Base-by-base conservation (phyloP, 2,797 vertebrate species). In the Psittacula derbiana region DNA sequence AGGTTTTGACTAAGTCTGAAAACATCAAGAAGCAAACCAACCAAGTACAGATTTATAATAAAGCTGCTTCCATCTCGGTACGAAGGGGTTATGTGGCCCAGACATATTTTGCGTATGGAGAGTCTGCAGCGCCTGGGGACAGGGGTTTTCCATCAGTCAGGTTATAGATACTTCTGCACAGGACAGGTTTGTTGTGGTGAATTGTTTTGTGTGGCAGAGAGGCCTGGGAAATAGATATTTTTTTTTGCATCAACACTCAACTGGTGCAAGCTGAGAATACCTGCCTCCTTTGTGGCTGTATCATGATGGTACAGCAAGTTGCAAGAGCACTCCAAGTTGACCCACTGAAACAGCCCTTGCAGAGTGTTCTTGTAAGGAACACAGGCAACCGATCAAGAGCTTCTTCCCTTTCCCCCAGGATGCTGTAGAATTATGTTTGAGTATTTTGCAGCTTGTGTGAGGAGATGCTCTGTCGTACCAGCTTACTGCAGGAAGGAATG, bases 381-480 rank as follows among this genome's bases (percentile, higher is more conserved):
- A 58, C 0, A 0, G 14, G 12, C 8, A 72, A 12, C 24, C 27
- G 40, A 58, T 11, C 11, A 60, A 83, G 4, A 36, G 21, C 31
- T 16, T 10, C 31, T 62, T 76, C 18, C 11, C 2, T 67, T n/a
- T 65, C 27, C 30, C 14, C 41, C 53, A 28, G 6, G 6, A 30
- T 7, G 5, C 15, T 5, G 3, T 3, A 25, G 50, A 72, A 50
- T 8, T 50, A 31, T 6, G 10, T 13, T 11, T 18, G 8, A 58
- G 31, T 6, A 21, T 40, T 53, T 72, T 2, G 4, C 1, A 46
- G 21, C 6, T 47, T 19, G 9, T 6, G 7, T 20, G 31, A 64
- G 57, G 53, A 27, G 5, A 70, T 8, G 7, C 38, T 16, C 27
- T 36, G 21, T 27, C 17, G 24, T 46, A 36, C 11, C 58, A 73